These are phyloP conservation scores for Heteropelma amictum DNA, from an alignment of 2,888 invertebrate genomes.

Conservation along the genomic window DNA sequence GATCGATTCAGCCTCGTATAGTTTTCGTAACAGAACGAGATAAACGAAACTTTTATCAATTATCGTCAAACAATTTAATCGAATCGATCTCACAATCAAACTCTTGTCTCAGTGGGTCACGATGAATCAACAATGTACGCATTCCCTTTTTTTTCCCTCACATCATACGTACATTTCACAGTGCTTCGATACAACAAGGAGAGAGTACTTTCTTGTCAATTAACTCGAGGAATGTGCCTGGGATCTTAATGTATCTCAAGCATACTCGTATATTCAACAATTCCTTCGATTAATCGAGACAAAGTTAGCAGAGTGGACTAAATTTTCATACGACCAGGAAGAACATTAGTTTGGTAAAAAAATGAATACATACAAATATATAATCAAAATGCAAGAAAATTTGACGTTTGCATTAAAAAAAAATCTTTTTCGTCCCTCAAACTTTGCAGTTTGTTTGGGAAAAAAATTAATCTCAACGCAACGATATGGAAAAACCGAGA, in stretches of 20 bases:
- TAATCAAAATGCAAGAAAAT: too few relatives aligned
- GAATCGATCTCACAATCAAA: constrained; percentile 14
- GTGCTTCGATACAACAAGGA: not conserved
- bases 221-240: not conserved
- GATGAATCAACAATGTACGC: constrained; percentile 15
- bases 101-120: constrained; percentile 35
- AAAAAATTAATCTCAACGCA: too few relatives aligned
- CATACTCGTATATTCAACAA: not conserved
- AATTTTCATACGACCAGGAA: too few relatives aligned
- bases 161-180: too few relatives aligned
- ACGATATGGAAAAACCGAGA: too few relatives aligned
- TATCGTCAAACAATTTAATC: constrained; percentile 7
- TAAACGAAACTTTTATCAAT: too few relatives aligned
- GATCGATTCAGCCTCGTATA: not conserved
- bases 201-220: constrained; percentile 16
- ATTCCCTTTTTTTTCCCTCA: constrained; percentile 1
- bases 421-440: too few relatives aligned
- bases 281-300: not conserved
- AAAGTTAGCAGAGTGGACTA: not conserved
- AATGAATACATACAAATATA: too few relatives aligned
- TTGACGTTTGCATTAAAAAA: too few relatives aligned
- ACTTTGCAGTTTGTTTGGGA: too few relatives aligned
- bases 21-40: too few relatives aligned
- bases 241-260: not conserved
- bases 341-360: too few relatives aligned